Base-by-base conservation (phyloP, 2,113 vertebrate genomes). In the Pitta sordida region DNA sequence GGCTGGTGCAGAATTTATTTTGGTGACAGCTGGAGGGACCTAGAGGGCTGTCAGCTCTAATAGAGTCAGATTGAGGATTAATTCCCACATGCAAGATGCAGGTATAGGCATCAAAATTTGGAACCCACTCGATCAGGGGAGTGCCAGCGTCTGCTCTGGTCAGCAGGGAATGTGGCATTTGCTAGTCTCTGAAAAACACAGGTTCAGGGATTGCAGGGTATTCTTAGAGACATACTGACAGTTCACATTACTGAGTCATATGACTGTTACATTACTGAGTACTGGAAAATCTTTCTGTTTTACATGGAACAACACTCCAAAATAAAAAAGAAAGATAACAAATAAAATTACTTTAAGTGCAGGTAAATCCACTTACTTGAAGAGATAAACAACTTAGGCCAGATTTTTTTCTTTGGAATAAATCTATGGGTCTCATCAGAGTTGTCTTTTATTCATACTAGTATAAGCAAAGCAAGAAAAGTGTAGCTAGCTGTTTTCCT, bases 11-110 rank as follows among this genome's bases (percentile, higher is more conserved):
- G 46, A 73, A 85, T 95, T 78, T 93, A 80, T 92, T 95, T 91
- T 83, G 74, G 74, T 92, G 94, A 94, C 95, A 96, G 91, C 92
- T 96, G 91, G 83, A 89, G 62, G 43, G 62, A 58, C 69, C 86
- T 86, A 83, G 77, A 89, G 89, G 48, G 86, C 92, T 96, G 95
- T 96, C 94, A 87, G 62, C 32, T 94, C 69, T 84, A 55, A 94
- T 94, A 89, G 7, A 92, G 32, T 93, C 94, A 91, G 34, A n/a
- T 27, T 34, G 83, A 71, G 70, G 81, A 86, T 94, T 95, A 91
- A 92, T 82, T 96, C 80, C 89, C 78, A 76, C 74, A n/a, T 62
- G 83, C 41, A 90, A 73, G 49, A 68, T 53, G 53, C 58, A 94
- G 94, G 86, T 92, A 92, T 22, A 89, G 63, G 84, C 89, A 93